phyloP scores from a whole-genome alignment of 2,888 invertebrate species.

The Coenonympha glycerion region DNA sequence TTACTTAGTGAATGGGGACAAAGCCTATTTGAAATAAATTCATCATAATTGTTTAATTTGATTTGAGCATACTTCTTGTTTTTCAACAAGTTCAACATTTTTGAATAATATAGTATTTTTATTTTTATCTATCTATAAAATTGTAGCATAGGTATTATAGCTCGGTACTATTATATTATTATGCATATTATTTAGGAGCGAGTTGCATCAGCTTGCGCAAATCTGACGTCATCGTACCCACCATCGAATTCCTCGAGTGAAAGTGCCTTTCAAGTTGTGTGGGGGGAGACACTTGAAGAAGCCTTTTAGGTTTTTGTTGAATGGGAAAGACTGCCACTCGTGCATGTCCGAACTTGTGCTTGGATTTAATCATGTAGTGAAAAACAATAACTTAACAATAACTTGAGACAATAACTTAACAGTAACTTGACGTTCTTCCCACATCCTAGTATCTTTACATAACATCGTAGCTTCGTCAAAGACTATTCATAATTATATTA shows the following conservation, averaged over 20 bases:
- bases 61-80: no score
- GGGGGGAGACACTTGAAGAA: constrained; percentile 49
- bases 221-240: constrained; percentile 54
- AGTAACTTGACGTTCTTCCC: no score
- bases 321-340: constrained; percentile 3
- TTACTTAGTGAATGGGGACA: no score
- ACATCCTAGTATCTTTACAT: no score
- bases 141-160: not conserved
- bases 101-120: no score
- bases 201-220: constrained; percentile 70
- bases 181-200: constrained; percentile 27
- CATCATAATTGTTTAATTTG: no score
- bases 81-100: no score
- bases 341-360: constrained; percentile 8
- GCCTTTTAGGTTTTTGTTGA: constrained; percentile 29
- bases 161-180: constrained; percentile 7
- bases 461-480: no score
- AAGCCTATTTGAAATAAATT: no score
- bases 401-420: no score
- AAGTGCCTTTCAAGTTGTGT: constrained; percentile 63
- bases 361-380: not conserved
- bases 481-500: no score
- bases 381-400: not conserved
- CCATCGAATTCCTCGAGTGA: constrained; percentile 66
- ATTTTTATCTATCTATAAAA: constrained; percentile 7